Conservation (phyloP, 2,113 vertebrate species). For the Oryzias javanicus region DNA sequence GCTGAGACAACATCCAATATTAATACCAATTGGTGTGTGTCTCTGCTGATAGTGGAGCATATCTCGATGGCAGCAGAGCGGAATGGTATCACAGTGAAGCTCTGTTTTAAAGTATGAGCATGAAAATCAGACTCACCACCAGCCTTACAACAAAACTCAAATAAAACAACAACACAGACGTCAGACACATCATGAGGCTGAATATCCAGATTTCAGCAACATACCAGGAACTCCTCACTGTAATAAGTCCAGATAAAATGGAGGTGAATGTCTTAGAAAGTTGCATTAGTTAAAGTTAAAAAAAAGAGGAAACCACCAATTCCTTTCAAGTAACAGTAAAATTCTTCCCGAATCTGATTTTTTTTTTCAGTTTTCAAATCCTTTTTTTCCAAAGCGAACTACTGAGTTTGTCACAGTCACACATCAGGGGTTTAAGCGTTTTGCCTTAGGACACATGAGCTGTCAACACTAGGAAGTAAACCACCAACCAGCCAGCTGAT, state of each 20-base stretch:
- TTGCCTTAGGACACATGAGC: too few species aligned
- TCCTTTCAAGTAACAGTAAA: neutral
- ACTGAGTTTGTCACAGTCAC: too few species aligned
- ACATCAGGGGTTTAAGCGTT: too few species aligned
- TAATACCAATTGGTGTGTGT: constrained; percentile 48
- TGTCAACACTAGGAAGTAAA: too few species aligned
- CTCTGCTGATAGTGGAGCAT: constrained; percentile 41
- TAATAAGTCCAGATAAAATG: constrained; percentile 19
- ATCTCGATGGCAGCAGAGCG: constrained; percentile 9
- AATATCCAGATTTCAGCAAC: constrained; percentile 8
- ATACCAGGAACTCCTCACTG: neutral
- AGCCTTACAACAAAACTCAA: neutral
- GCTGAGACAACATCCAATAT: constrained; percentile 70
- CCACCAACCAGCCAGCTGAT: too few species aligned
- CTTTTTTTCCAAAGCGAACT: too few species aligned
- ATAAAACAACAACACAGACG: neutral
- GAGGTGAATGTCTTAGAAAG: constrained; percentile 11
- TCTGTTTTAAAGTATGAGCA: constrained; percentile 6
- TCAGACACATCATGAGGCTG: constrained; percentile 2
- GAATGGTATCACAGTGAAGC: constrained; percentile 13
- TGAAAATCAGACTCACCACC: neutral
- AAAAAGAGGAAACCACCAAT: neutral
- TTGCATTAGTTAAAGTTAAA: constrained; percentile 9
- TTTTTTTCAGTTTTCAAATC: neutral
- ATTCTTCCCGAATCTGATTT: neutral